These are phyloP conservation scores for Automeris io DNA, from an alignment of 2,888 invertebrate genomes.

Conservation along the genomic window DNA sequence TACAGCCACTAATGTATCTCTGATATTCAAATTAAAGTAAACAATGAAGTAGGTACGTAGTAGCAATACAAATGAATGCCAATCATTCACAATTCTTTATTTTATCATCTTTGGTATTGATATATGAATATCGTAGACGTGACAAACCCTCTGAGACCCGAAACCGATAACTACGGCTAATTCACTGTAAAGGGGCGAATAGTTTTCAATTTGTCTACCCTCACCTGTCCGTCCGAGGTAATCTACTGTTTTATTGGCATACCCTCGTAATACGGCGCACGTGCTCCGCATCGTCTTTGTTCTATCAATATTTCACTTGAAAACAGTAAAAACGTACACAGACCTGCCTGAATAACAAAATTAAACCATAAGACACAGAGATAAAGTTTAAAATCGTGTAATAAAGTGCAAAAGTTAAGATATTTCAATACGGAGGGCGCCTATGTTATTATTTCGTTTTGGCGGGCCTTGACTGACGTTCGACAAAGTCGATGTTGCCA, in stretches of 20 bases:
- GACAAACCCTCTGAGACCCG: conserved; percentile 44
- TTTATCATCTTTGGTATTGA: no score
- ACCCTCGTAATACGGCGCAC: conserved; percentile 61
- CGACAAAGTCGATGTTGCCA: conserved; percentile 70
- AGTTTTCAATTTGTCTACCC: conserved; percentile 67
- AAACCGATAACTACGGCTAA: conserved; percentile 40
- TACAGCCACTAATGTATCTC: no score
- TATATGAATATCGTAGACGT: conserved; percentile 14
- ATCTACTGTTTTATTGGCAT: conserved; percentile 72
- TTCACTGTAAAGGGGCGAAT: conserved; percentile 60
- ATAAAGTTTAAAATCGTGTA: conserved; percentile 21
- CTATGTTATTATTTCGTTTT: conserved; percentile 73
- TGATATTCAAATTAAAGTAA: no score
- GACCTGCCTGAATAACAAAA: conserved; percentile 14
- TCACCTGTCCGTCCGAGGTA: conserved; percentile 64
- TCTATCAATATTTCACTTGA: conserved; percentile 49
- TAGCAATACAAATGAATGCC: no score
- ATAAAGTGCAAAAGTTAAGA: conserved; percentile 17
- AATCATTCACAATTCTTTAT: no score
- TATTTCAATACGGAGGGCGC: conserved; percentile 17
- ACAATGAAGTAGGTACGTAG: no score
- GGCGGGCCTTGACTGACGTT: conserved; percentile 70
- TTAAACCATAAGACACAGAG: conserved; percentile 11
- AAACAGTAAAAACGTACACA: conserved; percentile 20
- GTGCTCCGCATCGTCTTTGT: conserved; percentile 63